Evolutionary conservation across 2,888 invertebrate genomes (phyloP), one percentile per base, ranked within the genome.

Genomic region (Agrenia bidenticulata): DNA sequence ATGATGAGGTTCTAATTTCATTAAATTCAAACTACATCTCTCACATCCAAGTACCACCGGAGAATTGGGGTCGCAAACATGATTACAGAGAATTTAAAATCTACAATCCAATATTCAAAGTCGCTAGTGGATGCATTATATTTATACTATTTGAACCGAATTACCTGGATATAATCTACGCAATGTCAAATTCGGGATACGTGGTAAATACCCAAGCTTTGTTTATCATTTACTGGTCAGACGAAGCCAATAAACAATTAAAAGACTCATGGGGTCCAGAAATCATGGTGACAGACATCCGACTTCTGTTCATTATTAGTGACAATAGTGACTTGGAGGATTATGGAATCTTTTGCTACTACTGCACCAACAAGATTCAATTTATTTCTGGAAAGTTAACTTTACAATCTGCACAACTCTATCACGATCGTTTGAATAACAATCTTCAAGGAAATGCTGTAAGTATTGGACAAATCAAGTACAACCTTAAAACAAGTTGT

Each of bases 181-280:
- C 49, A n/a, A 49, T 49, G 7, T 49, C 17, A 7, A 7, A 49
- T 19, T 15, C 13, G 5, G 49, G 49, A 17, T 15, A n/a, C 17
- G 7, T 7, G 7, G 49, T 49, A 19, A 49, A 49, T 49, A 7
- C 17, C 9, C 13, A 9, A 49, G 49, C 49, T n/a, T 17, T 15
- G n/a, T 49, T 49, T 17, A 15, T 49, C 49, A 49, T 49, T n/a
- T 49, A n/a, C 19, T 49, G 49, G 49, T 11, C 19, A 11, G 13
- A 7, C 17, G 17, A 17, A 49, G 17, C n/a, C 49, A n/a, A 19
- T 7, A n/a, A n/a, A n/a, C n/a, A n/a, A n/a, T n/a, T n/a, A n/a
- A n/a, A n/a, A n/a, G n/a, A n/a, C n/a, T n/a, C n/a, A n/a, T 49
- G 49, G 49, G 49, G 49, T 49, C 7, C 5, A 19, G 49, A 49